These are phyloP conservation scores for Andrena hattorfiana DNA, from an alignment of 2,888 invertebrate species.

Conservation along the genomic window DNA sequence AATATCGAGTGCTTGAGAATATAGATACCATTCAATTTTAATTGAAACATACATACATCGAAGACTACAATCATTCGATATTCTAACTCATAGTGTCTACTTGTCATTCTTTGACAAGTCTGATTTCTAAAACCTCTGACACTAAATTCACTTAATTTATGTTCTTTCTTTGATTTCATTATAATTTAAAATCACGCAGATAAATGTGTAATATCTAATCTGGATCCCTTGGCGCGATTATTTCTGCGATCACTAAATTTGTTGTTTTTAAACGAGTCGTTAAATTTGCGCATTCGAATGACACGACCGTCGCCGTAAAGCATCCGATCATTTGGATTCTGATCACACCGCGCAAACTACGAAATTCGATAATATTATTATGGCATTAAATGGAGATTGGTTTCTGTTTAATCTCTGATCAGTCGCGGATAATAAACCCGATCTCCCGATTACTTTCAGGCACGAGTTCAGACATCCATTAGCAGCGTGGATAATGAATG, in stretches of 20 bases:
- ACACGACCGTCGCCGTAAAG: not conserved
- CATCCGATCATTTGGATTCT: not conserved
- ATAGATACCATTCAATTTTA: not conserved
- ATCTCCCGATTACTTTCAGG: not conserved
- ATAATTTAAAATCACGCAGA: too few species aligned
- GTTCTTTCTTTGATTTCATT: too few species aligned
- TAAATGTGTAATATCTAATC: too few species aligned
- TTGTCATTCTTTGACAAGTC: too few species aligned
- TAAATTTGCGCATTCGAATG: not conserved
- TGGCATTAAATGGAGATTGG: not conserved
- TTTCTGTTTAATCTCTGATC: not conserved
- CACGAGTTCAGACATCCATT: not conserved
- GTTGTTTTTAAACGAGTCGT: too few species aligned
- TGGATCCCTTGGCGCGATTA: too few species aligned
- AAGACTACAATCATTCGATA: too few species aligned
- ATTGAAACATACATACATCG: too few species aligned
- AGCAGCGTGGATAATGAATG: not conserved
- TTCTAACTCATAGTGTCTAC: too few species aligned
- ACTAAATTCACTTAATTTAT: too few species aligned
- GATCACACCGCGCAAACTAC: not conserved
- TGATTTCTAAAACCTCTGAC: too few species aligned
- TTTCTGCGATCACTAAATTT: too few species aligned
- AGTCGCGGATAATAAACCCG: not conserved
- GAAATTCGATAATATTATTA: constrained; percentile 1
- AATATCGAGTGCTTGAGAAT: not conserved